Conservation (phyloP, 2,888 invertebrate genomes). For the Dryobota labecula region DNA sequence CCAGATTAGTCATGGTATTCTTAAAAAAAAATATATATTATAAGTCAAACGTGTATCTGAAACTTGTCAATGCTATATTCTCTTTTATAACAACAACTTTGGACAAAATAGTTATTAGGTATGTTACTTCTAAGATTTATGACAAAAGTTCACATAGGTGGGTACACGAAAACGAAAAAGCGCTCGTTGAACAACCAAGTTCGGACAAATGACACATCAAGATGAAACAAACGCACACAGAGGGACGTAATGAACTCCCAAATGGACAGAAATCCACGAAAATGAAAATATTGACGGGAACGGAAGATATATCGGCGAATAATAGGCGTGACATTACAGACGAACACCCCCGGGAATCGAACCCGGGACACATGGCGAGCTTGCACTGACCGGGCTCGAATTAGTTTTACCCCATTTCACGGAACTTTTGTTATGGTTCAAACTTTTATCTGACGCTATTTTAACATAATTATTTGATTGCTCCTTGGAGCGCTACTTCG, state of each 20-base stretch:
- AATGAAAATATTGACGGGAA: slow-evolving; percentile 87
- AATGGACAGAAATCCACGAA: slow-evolving; percentile 81
- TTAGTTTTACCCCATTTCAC: slow-evolving; percentile 89
- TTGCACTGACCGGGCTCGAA: slow-evolving; percentile 76
- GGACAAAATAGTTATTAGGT: not conserved
- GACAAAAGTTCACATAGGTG: not conserved
- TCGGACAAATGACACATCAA: slow-evolving; percentile 48
- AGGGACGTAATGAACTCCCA: slow-evolving; percentile 79
- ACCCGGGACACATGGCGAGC: slow-evolving; percentile 85
- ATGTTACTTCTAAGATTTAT: not conserved
- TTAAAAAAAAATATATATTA: too few relatives aligned
- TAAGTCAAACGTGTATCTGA: not conserved
- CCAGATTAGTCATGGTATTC: too few relatives aligned
- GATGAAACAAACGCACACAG: slow-evolving; percentile 56
- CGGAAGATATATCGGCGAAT: slow-evolving; percentile 87
- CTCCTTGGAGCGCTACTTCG: not conserved
- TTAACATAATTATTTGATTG: slow-evolving; percentile 49
- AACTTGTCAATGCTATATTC: not conserved
- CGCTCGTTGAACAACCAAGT: not conserved
- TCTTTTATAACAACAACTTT: not conserved
- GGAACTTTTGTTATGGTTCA: slow-evolving; percentile 83
- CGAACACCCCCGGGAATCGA: slow-evolving; percentile 85
- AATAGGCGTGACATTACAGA: slow-evolving; percentile 89
- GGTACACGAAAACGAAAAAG: not conserved
- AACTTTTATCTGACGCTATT: slow-evolving; percentile 68